Percentiles rank a stretch among this genome's conserved stretches.
Evolutionary conservation across 2,113 vertebrate genomes (phyloP).

Genomic region (Echinops telfairi): DNA sequence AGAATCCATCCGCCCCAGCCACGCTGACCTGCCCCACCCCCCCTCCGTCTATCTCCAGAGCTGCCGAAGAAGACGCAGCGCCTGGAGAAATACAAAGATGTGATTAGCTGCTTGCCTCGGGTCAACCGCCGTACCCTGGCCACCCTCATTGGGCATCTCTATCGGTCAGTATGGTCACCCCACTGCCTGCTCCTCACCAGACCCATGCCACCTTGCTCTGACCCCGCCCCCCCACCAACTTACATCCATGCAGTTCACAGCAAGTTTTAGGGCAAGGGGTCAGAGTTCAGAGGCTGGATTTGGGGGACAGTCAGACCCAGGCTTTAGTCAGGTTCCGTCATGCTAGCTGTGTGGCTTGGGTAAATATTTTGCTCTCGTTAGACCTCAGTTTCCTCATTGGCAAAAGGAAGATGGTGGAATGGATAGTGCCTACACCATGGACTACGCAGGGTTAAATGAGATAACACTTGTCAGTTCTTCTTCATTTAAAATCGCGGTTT

Average conservation of each 20-base stretch:
- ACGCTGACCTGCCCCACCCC: accelerated
- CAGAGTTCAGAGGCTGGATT: constrained; percentile 1
- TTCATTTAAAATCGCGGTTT: background rate
- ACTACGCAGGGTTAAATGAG: constrained; percentile 33
- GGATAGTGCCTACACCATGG: background rate
- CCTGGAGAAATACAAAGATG: constrained; percentile 95
- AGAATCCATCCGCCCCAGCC: background rate
- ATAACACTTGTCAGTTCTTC: background rate
- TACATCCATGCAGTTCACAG: background rate
- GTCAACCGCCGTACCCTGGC: constrained; percentile 95
- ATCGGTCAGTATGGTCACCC: constrained; percentile 88
- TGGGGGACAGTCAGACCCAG: background rate
- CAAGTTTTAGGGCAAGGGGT: background rate
- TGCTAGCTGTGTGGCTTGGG: background rate
- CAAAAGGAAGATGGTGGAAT: constrained; percentile 31
- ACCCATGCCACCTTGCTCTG: background rate
- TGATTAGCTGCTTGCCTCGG: constrained; percentile 93
- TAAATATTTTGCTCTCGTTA: background rate
- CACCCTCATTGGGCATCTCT: constrained; percentile 95
- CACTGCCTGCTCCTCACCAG: background rate
- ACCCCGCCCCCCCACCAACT: accelerated
- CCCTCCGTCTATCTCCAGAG: constrained; percentile 82
- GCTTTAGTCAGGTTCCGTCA: background rate
- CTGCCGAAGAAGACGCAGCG: constrained; percentile 89
- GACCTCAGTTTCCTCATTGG: constrained; percentile 32